Evolutionary conservation across 2,113 vertebrate genomes (phyloP).

Genomic region (Notothenia rossii): DNA sequence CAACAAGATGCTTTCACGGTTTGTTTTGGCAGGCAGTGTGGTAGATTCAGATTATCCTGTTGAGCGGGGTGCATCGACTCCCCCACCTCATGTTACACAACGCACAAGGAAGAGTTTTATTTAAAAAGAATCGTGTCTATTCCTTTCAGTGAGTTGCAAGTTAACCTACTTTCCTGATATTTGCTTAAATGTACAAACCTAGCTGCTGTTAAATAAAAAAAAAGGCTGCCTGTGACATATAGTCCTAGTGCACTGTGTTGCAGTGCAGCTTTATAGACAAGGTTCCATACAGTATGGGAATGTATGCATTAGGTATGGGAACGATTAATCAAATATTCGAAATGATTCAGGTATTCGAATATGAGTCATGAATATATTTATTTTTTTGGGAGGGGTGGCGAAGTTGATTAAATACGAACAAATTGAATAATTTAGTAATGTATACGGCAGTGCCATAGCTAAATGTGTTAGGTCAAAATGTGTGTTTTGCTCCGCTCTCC

Average conservation of each 20-base stretch:
- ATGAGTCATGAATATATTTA: too few species aligned
- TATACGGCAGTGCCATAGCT: too few species aligned
- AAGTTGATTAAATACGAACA: too few species aligned
- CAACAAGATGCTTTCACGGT: conserved; percentile 30
- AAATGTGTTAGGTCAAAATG: too few species aligned
- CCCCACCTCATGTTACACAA: conserved; percentile 64
- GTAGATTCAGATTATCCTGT: conserved; percentile 58
- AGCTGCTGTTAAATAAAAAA: conserved; percentile 5
- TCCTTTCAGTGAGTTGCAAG: conserved; percentile 26
- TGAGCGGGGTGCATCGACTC: conserved; percentile 54
- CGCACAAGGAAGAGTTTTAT: conserved; percentile 42
- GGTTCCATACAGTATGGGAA: conserved; percentile 6
- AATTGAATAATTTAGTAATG: too few species aligned
- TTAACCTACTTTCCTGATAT: conserved; percentile 26
- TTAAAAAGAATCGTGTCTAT: conserved; percentile 28
- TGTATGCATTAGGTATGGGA: background rate
- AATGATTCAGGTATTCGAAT: too few species aligned
- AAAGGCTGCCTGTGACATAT: background rate
- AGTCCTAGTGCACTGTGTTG: background rate
- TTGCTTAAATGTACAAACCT: conserved; percentile 15
- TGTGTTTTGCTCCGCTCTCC: too few species aligned
- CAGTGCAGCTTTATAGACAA: background rate
- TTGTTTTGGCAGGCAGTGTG: conserved; percentile 47
- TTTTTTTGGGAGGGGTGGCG: too few species aligned
- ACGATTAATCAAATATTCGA: too few species aligned